Conservation (phyloP, 2,797 vertebrate species). For the Hephaestus fuliginosus region DNA sequence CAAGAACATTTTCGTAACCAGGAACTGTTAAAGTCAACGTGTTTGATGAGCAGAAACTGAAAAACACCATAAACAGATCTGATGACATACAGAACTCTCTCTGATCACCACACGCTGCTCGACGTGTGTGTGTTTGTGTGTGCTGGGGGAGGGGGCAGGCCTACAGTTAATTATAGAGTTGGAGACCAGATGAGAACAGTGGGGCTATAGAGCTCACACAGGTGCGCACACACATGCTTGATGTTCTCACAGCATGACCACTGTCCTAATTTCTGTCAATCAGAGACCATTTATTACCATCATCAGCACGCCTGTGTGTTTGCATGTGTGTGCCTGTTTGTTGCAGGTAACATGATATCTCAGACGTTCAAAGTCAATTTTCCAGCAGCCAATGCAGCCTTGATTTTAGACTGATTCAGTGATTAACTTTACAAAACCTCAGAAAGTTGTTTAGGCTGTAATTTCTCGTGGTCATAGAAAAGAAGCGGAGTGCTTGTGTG, state of each 20-base stretch:
- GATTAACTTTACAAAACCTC: neutral
- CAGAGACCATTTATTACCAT: conserved; percentile 53
- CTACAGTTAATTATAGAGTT: conserved; percentile 69
- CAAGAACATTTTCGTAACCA: neutral
- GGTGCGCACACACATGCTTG: conserved; percentile 49
- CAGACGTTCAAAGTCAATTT: neutral
- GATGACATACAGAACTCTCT: conserved; percentile 9
- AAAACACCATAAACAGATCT: conserved; percentile 9
- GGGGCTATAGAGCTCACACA: conserved; percentile 71
- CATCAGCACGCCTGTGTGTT: conserved; percentile 12
- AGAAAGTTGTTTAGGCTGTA: neutral
- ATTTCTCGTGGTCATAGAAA: neutral
- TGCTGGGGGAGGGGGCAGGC: conserved; percentile 38
- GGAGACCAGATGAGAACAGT: conserved; percentile 65
- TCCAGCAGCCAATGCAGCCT: neutral
- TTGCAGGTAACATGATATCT: neutral
- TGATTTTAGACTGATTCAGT: neutral
- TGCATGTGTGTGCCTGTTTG: conserved; percentile 11
- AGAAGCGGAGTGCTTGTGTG: neutral
- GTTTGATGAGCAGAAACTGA: conserved; percentile 26
- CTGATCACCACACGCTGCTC: conserved; percentile 24
- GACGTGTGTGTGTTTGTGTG: conserved; percentile 12
- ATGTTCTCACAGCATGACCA: conserved; percentile 64
- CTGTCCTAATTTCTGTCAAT: conserved; percentile 69
- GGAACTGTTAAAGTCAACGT: neutral